Evolutionary conservation across 2,113 vertebrate species (phyloP), one percentile per base, ranked within the genome.

Genomic region (Notiomystis cincta): DNA sequence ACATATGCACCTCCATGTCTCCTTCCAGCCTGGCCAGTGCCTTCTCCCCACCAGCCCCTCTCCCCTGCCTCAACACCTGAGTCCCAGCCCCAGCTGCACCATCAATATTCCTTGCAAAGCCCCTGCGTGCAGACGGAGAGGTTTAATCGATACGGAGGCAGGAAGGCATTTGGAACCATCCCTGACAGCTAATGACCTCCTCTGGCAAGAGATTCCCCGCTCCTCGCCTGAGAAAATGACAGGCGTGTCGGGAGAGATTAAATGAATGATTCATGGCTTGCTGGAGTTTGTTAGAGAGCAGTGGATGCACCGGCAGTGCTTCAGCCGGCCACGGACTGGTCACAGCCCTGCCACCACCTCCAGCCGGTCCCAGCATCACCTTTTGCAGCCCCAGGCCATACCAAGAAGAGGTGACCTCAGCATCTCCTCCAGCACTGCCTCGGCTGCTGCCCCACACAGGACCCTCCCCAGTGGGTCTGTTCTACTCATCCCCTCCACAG

Each of bases 231-330:
- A 95, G 96, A 97, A 98, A 97, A 98, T 98, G 97, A 98, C 97
- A 98, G 97, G 90, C 91, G 11, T 97, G 97, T 98, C 97, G 97
- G 82, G 83, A 96, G 95, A 97, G 97, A 97, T 97, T 97, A 98
- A 98, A 98, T 98, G 96, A 97, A 97, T 97, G 97, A 98, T 96
- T 97, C 97, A 98, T 97, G 94, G 96, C n/a, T 93, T 96, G 95
- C 90, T 95, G 95, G 96, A 96, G 97, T 97, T 96, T 87, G 95
- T 96, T 97, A 97, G 89, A 84, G 90, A 97, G 90, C 60, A 0
- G 78, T 2, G 3, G 87, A 57, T 1, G 8, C 51, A 2, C 48
- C 6, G 0, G 66, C 76, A 75, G 44, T 8, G 9, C 35, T 22
- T 95, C 82, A 82, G 44, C 15, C 3, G 2, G 54, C 37, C 44